Base-by-base conservation (phyloP, 2,888 invertebrate species). In the Rhyacophila evoluta region DNA sequence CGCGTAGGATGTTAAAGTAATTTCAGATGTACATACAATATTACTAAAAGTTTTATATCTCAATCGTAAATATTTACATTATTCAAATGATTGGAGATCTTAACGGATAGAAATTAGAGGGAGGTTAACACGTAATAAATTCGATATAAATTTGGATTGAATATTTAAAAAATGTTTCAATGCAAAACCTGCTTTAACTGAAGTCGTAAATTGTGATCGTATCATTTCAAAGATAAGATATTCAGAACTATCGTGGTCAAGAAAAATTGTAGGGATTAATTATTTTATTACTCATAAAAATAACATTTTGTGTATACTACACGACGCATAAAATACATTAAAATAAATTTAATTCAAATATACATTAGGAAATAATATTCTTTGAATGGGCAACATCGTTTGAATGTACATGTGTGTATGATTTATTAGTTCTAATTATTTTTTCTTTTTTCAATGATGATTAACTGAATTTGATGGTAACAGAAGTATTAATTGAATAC, bases 271-370 rank as follows among this genome's bases (percentile, higher is more conserved):
- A 19, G 25, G 55, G 55, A 55, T 55, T 55, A 55, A 55, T 55
- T n/a, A n/a, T n/a, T 55, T 55, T 55, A 55, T 55, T 55, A 19
- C 15, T 55, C 55, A 25, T 55, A 55, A 55, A 55, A 55, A 55
- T 19, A 19, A 6, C 55, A 55, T 55, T 55, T 55, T 55, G 55
- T 25, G 8, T 15, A 19, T 19, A 19, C 41, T 19, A 19, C 15
- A 15, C 1, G 19, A 19, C 12, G 19, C 19, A 41, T 55, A 55
- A 19, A 19, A 55, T 10, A 10, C 55, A 12, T 39, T 39, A 39
- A 39, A 39, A 39, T 39, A 39, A 11, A 55, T 55, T 55, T 55
- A 55, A 55, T 55, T 10, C 55, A 55, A 55, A 55, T 4, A 19
- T 55, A 19, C 55, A 8, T 55, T 55, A 2, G 15, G 41, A 55